phyloP scores from a whole-genome alignment of 2,113 vertebrate genomes.

The Ciconia stormi region DNA sequence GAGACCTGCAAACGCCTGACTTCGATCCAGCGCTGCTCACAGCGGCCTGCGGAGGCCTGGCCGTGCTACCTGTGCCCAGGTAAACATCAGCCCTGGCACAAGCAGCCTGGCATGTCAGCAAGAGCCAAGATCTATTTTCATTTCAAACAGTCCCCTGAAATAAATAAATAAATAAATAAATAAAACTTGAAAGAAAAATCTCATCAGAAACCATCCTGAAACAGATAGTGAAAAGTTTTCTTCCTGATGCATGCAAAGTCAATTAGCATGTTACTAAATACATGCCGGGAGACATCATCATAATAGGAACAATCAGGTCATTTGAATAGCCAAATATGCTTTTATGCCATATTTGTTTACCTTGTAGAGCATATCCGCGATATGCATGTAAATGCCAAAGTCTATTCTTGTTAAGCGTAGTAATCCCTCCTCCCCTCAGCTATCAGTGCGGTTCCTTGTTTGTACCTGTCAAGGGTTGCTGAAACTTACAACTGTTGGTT shows the following conservation, averaged over 20 bases:
- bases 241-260: neutral
- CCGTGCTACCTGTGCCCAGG: accelerated
- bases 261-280: neutral
- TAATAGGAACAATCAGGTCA: slow-evolving; percentile 31
- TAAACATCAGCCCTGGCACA: neutral
- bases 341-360: slow-evolving; percentile 61
- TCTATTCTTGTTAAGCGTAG: slow-evolving; percentile 32
- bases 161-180: neutral
- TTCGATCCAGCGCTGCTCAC: neutral
- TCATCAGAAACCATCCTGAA: neutral
- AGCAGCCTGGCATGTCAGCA: neutral
- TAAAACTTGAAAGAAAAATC: neutral
- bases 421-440: slow-evolving; percentile 35
- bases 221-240: neutral
- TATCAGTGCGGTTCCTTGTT: slow-evolving; percentile 71
- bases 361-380: neutral
- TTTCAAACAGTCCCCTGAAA: neutral
- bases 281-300: slow-evolving; percentile 19
- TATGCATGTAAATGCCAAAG: slow-evolving; percentile 53
- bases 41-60: neutral
- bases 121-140: neutral
- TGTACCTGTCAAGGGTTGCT: slow-evolving; percentile 67
- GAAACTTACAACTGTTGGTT: slow-evolving; percentile 70
- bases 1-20: neutral
- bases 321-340: slow-evolving; percentile 54